Conservation (phyloP, 2,888 invertebrate genomes). For the Harpagoxenus sublaevis region DNA sequence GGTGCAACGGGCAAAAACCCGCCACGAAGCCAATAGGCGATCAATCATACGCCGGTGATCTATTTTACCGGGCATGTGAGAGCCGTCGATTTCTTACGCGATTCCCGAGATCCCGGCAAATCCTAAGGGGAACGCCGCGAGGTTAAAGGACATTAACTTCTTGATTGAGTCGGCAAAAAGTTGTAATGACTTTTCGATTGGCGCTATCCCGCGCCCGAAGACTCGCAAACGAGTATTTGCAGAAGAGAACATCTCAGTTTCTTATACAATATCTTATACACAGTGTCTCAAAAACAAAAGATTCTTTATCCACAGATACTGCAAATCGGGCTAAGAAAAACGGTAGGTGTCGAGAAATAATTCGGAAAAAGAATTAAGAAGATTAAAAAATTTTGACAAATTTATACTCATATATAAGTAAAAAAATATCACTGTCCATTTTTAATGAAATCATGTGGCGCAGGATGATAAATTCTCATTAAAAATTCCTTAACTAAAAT, state of each 20-base stretch:
- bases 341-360: not conserved
- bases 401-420: not conserved
- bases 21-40: conserved; percentile 80
- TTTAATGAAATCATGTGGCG: not conserved
- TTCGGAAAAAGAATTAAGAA: not conserved
- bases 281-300: conserved; percentile 10
- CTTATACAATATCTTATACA: conserved; percentile 22
- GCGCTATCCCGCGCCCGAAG: conserved; percentile 59
- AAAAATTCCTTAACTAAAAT: not conserved
- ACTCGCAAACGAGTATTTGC: conserved; percentile 53
- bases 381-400: not conserved
- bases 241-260: conserved; percentile 38
- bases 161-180: conserved; percentile 85
- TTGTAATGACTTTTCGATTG: conserved; percentile 85
- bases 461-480: not conserved
- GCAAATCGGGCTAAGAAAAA: conserved; percentile 17
- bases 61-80: conserved; percentile 84
- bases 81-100: conserved; percentile 83
- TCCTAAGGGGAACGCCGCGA: conserved; percentile 80
- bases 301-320: not conserved
- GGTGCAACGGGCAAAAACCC: conserved; percentile 63
- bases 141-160: conserved; percentile 85
- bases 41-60: conserved; percentile 85
- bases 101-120: conserved; percentile 73
- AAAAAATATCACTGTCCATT: not conserved